Conservation (phyloP, 2,888 invertebrate species). For the Hoplodrina blanda region DNA sequence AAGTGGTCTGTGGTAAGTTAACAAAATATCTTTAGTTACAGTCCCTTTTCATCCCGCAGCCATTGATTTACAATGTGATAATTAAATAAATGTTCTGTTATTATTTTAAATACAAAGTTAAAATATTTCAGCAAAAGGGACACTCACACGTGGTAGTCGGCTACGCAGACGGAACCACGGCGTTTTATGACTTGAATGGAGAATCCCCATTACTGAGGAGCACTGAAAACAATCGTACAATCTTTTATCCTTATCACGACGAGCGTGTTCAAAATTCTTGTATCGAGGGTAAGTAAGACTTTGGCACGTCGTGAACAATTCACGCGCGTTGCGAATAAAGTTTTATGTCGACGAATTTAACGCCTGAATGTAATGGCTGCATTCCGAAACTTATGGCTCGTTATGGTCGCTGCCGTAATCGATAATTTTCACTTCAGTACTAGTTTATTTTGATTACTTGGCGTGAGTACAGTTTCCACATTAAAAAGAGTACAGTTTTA, state of each 20-base stretch:
- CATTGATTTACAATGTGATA: not conserved
- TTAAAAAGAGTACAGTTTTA: conserved; percentile 10
- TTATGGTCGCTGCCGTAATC: conserved; percentile 34
- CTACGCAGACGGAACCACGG: conserved; percentile 92
- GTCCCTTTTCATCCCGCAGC: not conserved
- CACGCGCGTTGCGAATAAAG: conserved; percentile 23
- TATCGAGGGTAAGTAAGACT: conserved; percentile 88
- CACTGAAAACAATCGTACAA: conserved; percentile 77
- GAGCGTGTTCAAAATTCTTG: conserved; percentile 91
- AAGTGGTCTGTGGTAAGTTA: conserved; percentile 87
- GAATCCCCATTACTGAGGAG: conserved; percentile 87
- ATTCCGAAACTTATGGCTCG: conserved; percentile 28
- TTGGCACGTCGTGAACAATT: conserved; percentile 22
- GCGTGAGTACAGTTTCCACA: conserved; percentile 11
- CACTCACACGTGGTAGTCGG: conserved; percentile 92
- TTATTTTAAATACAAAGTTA: not conserved
- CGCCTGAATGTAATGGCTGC: conserved; percentile 36
- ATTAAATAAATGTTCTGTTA: not conserved
- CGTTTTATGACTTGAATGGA: conserved; percentile 91
- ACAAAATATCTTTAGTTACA: not conserved
- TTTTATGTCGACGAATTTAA: conserved; percentile 48
- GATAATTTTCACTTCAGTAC: conserved; percentile 43
- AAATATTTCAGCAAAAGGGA: conserved; percentile 81
- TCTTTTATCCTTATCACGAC: conserved; percentile 90
- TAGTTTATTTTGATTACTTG: conserved; percentile 25